Percentiles rank a stretch among this genome's conserved stretches.
Evolutionary conservation across 1,140 invertebrate genomes (phyloP).

Genomic region (Venustaconcha ellipsiformis): DNA sequence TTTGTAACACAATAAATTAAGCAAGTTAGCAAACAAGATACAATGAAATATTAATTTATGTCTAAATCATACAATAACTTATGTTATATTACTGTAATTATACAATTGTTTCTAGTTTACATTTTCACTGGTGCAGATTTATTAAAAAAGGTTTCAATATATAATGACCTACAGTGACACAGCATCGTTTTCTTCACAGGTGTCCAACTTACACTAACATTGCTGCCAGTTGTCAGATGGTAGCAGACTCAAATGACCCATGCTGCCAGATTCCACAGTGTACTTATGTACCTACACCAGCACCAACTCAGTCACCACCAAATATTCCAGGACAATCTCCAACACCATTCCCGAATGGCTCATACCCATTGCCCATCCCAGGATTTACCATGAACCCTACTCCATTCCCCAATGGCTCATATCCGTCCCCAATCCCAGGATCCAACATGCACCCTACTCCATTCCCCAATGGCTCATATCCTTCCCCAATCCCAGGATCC

Average conservation of each 20-base stretch:
- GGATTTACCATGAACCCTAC: constrained; percentile 19
- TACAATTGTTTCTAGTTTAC: too few relatives aligned
- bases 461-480: neutral
- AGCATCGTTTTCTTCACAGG: too few relatives aligned
- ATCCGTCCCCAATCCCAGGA: too few relatives aligned
- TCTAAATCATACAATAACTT: too few relatives aligned
- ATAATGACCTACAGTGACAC: too few relatives aligned
- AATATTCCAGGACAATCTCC: constrained; percentile 26
- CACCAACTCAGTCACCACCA: constrained; percentile 26
- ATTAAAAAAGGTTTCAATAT: too few relatives aligned
- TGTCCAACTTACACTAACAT: constrained; percentile 13
- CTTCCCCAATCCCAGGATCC: too few relatives aligned
- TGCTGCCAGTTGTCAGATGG: constrained; percentile 36
- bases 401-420: constrained; percentile 4
- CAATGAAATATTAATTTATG: too few relatives aligned
- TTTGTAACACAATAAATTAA: too few relatives aligned
- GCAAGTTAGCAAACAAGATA: too few relatives aligned
- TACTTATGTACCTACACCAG: constrained; percentile 40
- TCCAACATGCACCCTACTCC: neutral
- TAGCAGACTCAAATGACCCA: constrained; percentile 41
- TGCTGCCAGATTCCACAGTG: constrained; percentile 51
- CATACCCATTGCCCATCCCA: constrained; percentile 29
- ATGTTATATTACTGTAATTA: too few relatives aligned
- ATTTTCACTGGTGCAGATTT: too few relatives aligned
- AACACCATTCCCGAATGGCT: constrained; percentile 12